Evolutionary conservation across 2,113 vertebrate genomes (phyloP).

Genomic region (Eptesicus fuscus): DNA sequence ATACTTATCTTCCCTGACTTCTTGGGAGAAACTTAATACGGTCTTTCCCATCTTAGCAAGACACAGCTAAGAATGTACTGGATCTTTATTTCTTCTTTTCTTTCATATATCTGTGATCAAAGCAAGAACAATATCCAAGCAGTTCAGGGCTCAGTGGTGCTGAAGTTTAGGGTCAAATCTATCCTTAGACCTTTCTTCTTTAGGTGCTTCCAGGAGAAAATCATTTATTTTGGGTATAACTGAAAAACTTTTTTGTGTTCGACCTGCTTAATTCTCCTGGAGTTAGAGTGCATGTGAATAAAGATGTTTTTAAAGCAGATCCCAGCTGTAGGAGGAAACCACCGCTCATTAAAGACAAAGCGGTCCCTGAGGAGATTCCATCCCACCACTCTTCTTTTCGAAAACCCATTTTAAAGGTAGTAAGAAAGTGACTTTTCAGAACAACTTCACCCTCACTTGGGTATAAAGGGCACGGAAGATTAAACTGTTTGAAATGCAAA

Average conservation of each 20-base stretch:
- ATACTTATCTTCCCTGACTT: not conserved
- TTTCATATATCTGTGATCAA: conserved; percentile 47
- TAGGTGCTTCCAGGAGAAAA: conserved; percentile 32
- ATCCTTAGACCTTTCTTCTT: conserved; percentile 50
- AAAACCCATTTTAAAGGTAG: conserved; percentile 12
- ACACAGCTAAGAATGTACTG: not conserved
- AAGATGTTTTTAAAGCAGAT: conserved; percentile 18
- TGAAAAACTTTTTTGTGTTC: conserved; percentile 51
- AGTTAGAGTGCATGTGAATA: conserved; percentile 54
- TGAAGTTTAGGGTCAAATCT: conserved; percentile 42
- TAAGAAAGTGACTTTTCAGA: conserved; percentile 6
- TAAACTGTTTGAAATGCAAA: conserved; percentile 1
- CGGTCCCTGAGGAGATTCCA: not conserved
- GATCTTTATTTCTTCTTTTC: conserved; percentile 18
- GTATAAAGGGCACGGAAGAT: not conserved
- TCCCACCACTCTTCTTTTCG: not conserved
- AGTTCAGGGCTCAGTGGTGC: not conserved
- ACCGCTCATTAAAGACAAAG: conserved; percentile 39
- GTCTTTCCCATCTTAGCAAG: conserved; percentile 24
- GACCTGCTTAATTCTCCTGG: conserved; percentile 58
- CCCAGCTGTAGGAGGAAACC: conserved; percentile 30
- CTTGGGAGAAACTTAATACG: conserved; percentile 1
- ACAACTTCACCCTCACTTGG: not conserved
- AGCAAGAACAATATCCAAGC: conserved; percentile 31
- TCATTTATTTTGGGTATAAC: conserved; percentile 46